Evolutionary conservation across 1,140 invertebrate genomes (phyloP).

Genomic region (Drosophila paulistorum): DNA sequence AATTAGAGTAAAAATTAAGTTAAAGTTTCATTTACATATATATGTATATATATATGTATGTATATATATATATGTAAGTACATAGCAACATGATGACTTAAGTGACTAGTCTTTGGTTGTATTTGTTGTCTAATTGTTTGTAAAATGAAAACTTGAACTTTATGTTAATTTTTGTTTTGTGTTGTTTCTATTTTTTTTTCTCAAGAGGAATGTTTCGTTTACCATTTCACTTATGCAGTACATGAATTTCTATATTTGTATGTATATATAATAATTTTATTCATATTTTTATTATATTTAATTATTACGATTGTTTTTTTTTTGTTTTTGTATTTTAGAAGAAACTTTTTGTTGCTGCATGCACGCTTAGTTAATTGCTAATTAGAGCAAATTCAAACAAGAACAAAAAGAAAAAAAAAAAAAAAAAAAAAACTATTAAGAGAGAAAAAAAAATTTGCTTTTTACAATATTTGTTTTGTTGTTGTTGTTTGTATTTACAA

Average conservation of each 20-base stretch:
- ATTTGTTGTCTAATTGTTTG: constrained; percentile 34
- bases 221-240: constrained; percentile 28
- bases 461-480: constrained; percentile 41
- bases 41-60: constrained; percentile 20
- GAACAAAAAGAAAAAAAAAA: constrained; percentile 23
- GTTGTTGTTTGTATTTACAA: constrained; percentile 51
- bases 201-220: constrained; percentile 72
- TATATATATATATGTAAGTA: constrained; percentile 53
- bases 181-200: constrained; percentile 38
- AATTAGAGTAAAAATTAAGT: constrained; percentile 27
- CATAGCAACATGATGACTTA: constrained; percentile 76
- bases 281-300: constrained; percentile 19
- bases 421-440: constrained; percentile 3
- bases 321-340: constrained; percentile 25
- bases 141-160: constrained; percentile 71
- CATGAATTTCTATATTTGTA: background rate
- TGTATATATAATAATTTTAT: background rate
- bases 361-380: constrained; percentile 60
- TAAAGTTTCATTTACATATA: background rate
- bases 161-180: constrained; percentile 33
- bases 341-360: constrained; percentile 60
- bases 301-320: constrained; percentile 6
- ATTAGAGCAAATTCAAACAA: constrained; percentile 61
- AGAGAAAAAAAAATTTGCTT: constrained; percentile 31
- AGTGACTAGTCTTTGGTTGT: constrained; percentile 79